Evolutionary conservation across 2,113 vertebrate species (phyloP).

Genomic region (Pachypanchax playfairii): DNA sequence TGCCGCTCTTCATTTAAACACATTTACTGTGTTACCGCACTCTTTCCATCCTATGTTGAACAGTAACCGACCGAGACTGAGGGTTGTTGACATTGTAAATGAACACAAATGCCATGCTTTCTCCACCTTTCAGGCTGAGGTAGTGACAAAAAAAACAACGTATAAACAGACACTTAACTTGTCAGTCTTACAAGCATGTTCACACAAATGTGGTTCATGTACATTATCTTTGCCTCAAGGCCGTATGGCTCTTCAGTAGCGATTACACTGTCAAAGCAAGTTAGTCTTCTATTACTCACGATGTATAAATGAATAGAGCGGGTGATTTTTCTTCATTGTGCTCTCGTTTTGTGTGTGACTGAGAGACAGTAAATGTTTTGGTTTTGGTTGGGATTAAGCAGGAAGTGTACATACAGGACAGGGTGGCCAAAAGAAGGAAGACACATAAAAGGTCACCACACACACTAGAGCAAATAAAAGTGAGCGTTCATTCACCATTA

Average conservation of each 20-base stretch:
- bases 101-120: constrained; percentile 18
- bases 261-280: constrained; percentile 46
- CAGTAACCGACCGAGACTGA: constrained; percentile 26
- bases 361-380: constrained; percentile 19
- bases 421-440: constrained; percentile 7
- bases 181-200: constrained; percentile 9
- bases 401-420: not conserved
- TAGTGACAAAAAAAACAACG: constrained; percentile 2
- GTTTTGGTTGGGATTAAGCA: constrained; percentile 11
- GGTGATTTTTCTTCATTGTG: constrained; percentile 29
- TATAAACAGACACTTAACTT: constrained; percentile 2
- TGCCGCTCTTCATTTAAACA: constrained; percentile 22
- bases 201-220: constrained; percentile 38
- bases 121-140: constrained; percentile 19
- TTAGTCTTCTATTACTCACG: constrained; percentile 53
- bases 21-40: not conserved
- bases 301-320: constrained; percentile 39
- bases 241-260: constrained; percentile 36
- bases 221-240: constrained; percentile 64
- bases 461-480: constrained; percentile 23
- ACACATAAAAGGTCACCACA: constrained; percentile 23
- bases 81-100: constrained; percentile 29
- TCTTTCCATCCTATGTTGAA: constrained; percentile 16
- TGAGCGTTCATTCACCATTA: constrained; percentile 41
- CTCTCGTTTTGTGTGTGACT: not conserved